Base-by-base conservation (phyloP, 2,113 vertebrate genomes). In the Trogon melanurus region DNA sequence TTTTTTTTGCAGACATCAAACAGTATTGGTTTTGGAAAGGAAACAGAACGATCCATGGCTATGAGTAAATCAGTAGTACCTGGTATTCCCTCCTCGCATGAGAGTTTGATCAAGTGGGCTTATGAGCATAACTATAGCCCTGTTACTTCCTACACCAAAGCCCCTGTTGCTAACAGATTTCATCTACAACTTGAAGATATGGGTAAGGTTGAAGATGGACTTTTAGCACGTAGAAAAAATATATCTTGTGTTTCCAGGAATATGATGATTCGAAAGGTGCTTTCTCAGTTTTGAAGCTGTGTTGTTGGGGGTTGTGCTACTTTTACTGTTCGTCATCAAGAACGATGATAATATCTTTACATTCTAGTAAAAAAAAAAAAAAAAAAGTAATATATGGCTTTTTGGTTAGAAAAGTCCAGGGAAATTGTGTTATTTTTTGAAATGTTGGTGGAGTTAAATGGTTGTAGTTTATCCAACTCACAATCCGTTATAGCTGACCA, bases 61-160 rank as follows among this genome's bases (percentile, higher is more conserved):
- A 98, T 98, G 97, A 98, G 94, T 91, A 98, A 97, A 95, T 97
- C 89, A n/a, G 6, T 97, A 83, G 93, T 97, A 85, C 95, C 96
- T 25, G 96, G 95, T 76, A 96, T 99, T 85, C 99, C 99, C 21
- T 98, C 98, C 3, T 98, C 98, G 0, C 92, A 98, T 38, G 98
- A 99, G 96, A 98, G 97, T 67, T 95, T 99, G 95, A 97, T 99
- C 82, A 98, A 97, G 83, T 99, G 99, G 99, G 99, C 99, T 38
- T 96, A 97, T 81, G 98, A 99, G 19, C 97, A 97, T 9, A 97
- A 96, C 84, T 98, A 98, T 38, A 91, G 94, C 81, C 98, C 99
- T 2, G 98, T 99, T 82, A 99, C 98, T 13, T 99, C 99, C 47
- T 99, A 99, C 95, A 99, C 99, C 60, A 97, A 96, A 97, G 99